Base-by-base conservation (phyloP, 2,113 vertebrate genomes). In the Conger conger region DNA sequence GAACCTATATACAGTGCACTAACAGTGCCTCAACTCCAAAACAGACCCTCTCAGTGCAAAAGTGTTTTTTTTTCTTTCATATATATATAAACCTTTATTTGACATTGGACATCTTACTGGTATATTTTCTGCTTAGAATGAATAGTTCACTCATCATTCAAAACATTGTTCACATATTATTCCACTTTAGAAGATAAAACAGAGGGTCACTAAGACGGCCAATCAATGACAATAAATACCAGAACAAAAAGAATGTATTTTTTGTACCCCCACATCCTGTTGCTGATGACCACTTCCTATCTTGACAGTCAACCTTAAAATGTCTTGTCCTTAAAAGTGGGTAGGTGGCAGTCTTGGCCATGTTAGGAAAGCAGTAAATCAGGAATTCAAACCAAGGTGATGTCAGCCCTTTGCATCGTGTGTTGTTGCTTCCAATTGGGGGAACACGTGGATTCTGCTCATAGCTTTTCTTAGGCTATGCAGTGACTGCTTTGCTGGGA, bases 401-500 rank as follows among this genome's bases (percentile, higher is more conserved):
- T 91, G 91, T 93, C 92, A 93, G 88, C 76, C 63, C 89, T 91
- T 92, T 91, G 89, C 91, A 91, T 94, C 90, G 88, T 90, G 91
- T 91, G 91, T 91, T 92, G 89, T 90, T 84, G 82, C 87, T 88
- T 87, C 90, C 88, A 83, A 80, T 86, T 86, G 85, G 83, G 84
- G 86, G 88, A 89, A 91, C 90, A 90, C 76, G 86, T 81, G 88
- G 82, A 87, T 88, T 87, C 40, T 86, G 86, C 83, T 80, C 85
- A 85, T 83, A 82, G 86, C 85, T 83, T 85, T 86, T 83, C 85
- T 90, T 87, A 53, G 38, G 84, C 73, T 82, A 86, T 88, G 86
- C 80, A 83, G 50, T 80, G 85, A 60, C 4, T 40, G 36, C 60
- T 68, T 53, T 35, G 50, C 86, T 68, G 86, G 36, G 36, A 42